A percentile compares a stretch with the other conserved stretches of the same genome.
Evolutionary conservation across 2,113 vertebrate genomes (phyloP).

Genomic region (Propithecus coquereli): DNA sequence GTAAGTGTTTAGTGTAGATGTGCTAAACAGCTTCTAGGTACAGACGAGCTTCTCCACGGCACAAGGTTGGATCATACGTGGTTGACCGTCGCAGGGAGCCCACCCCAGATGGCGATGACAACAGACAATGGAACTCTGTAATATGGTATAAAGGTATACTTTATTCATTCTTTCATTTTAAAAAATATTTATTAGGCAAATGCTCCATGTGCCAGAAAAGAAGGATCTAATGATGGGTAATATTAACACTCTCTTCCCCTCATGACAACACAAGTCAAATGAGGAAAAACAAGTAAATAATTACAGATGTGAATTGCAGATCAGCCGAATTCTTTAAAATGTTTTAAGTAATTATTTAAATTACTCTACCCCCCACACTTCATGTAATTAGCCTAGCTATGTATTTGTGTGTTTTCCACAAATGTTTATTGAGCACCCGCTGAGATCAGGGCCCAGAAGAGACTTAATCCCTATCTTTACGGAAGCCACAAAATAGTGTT

Average conservation of each 20-base stretch:
- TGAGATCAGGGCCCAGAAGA: background rate
- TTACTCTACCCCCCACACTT: background rate
- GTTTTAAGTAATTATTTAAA: background rate
- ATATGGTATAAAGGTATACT: background rate
- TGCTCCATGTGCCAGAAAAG: background rate
- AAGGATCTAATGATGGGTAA: background rate
- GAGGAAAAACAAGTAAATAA: background rate
- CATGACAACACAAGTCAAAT: background rate
- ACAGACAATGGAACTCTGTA: background rate
- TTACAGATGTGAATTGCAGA: background rate
- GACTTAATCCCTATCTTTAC: too few relatives aligned
- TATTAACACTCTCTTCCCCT: background rate
- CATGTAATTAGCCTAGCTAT: background rate
- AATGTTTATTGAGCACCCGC: background rate
- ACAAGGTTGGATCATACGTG: background rate
- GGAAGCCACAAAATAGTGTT: background rate
- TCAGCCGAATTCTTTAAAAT: background rate
- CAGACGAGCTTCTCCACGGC: background rate
- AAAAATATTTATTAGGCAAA: background rate
- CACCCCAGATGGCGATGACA: background rate
- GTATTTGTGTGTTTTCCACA: too few relatives aligned
- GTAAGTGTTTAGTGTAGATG: background rate
- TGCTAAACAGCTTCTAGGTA: too few relatives aligned
- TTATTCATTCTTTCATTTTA: background rate
- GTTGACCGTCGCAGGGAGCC: rapidly evolving